phyloP scores from a whole-genome alignment of 2,113 vertebrate species.

The Trinectes maculatus region DNA sequence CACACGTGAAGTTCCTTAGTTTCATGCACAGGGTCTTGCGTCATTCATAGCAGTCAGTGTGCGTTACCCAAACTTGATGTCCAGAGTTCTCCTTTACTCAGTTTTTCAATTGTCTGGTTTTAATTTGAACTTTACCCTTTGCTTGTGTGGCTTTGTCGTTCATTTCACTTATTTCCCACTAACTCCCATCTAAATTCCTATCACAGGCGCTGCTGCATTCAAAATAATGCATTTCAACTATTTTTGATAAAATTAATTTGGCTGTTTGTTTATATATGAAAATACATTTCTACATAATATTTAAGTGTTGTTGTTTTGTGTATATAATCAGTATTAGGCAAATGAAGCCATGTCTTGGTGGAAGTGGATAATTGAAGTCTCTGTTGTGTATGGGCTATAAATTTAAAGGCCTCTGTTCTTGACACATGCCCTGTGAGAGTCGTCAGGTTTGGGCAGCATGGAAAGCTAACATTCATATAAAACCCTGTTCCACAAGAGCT shows the following conservation, averaged over 20 bases:
- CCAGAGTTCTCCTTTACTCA: constrained; percentile 37
- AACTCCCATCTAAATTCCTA: neutral
- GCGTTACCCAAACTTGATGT: constrained; percentile 20
- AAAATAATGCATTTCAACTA: constrained; percentile 64
- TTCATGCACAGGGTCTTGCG: constrained; percentile 27
- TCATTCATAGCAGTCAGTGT: constrained; percentile 9
- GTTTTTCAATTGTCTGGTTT: constrained; percentile 6
- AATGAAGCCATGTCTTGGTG: constrained; percentile 67
- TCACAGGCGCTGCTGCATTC: constrained; percentile 56
- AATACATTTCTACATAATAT: constrained; percentile 76
- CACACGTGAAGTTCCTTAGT: constrained; percentile 27
- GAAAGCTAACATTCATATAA: constrained; percentile 6
- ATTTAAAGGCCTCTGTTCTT: constrained; percentile 23
- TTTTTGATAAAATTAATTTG: constrained; percentile 61
- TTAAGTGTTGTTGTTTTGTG: constrained; percentile 86
- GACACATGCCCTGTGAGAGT: constrained; percentile 28
- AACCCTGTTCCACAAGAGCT: constrained; percentile 9
- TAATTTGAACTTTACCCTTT: constrained; percentile 8
- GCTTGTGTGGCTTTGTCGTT: constrained; percentile 7
- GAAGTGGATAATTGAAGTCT: constrained; percentile 50
- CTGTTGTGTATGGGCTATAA: constrained; percentile 30
- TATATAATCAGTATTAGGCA: constrained; percentile 87
- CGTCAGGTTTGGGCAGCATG: constrained; percentile 27
- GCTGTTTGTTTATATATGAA: constrained; percentile 74
- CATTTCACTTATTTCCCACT: constrained; percentile 13